phyloP scores from a whole-genome alignment of 2,888 invertebrate genomes.

The Anoncus sp. region DNA sequence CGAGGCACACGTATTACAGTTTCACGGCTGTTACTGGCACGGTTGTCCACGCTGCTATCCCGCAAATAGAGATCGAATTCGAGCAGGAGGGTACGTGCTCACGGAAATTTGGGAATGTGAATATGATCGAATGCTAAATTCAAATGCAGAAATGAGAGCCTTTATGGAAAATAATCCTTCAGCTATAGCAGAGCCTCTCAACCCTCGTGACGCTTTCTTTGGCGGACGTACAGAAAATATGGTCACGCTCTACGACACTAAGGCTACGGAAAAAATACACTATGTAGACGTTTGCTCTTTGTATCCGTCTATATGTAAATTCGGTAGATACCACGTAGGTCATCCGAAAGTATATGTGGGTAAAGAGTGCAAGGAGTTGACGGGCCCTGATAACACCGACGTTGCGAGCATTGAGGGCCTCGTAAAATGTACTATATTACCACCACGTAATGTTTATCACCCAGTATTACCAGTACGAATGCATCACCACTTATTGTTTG shows the following conservation, averaged over 20 bases:
- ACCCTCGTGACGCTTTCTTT: constrained; percentile 65
- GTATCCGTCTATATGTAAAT: constrained; percentile 73
- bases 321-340: constrained; percentile 71
- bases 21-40: constrained; percentile 54
- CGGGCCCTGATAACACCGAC: neutral
- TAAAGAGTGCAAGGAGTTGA: constrained; percentile 42
- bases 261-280: constrained; percentile 43
- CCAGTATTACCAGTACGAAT: constrained; percentile 74
- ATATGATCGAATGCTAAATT: constrained; percentile 19
- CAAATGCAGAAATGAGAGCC: neutral
- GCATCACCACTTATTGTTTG: constrained; percentile 75
- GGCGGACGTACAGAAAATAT: constrained; percentile 70
- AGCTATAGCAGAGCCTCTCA: neutral
- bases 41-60: constrained; percentile 36
- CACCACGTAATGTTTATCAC: constrained; percentile 53
- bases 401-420: constrained; percentile 68
- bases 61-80: neutral
- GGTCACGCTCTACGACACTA: constrained; percentile 54
- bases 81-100: neutral
- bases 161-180: constrained; percentile 12
- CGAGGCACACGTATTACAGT: constrained; percentile 38
- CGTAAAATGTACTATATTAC: constrained; percentile 68
- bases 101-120: constrained; percentile 53
- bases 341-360: constrained; percentile 69
- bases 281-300: constrained; percentile 63